phyloP scores from a whole-genome alignment of 2,113 vertebrate genomes.

The Misgurnus mizolepis region DNA sequence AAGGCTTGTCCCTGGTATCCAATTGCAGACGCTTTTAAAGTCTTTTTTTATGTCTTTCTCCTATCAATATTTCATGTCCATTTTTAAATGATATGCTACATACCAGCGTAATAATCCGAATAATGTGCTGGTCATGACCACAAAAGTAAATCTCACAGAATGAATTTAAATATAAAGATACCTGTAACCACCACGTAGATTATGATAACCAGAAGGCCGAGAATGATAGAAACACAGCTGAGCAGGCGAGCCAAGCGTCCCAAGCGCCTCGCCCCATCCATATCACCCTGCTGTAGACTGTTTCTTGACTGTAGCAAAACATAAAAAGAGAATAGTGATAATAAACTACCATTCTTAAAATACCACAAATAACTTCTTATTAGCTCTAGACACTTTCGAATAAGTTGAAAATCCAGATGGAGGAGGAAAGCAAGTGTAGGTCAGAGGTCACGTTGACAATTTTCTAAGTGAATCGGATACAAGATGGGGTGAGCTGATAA shows the following conservation, averaged over 20 bases:
- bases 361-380: not conserved
- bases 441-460: conserved; percentile 14
- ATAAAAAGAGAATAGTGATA: conserved; percentile 9
- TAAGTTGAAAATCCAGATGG: not conserved
- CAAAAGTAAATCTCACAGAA: no score
- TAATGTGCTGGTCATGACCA: no score
- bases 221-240: conserved; percentile 81
- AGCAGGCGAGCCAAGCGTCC: conserved; percentile 83
- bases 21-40: no score
- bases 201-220: conserved; percentile 80
- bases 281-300: conserved; percentile 82
- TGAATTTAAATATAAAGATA: conserved; percentile 52
- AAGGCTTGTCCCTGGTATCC: no score
- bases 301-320: conserved; percentile 79
- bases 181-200: conserved; percentile 76
- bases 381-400: not conserved
- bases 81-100: no score
- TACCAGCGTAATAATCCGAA: no score
- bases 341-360: not conserved
- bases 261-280: conserved; percentile 82
- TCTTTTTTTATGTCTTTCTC: no score
- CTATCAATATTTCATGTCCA: no score
- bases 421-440: not conserved
- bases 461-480: conserved; percentile 36
- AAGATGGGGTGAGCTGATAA: conserved; percentile 28